phyloP scores from a whole-genome alignment of 2,797 vertebrate genomes.

The Micromesistius poutassou region DNA sequence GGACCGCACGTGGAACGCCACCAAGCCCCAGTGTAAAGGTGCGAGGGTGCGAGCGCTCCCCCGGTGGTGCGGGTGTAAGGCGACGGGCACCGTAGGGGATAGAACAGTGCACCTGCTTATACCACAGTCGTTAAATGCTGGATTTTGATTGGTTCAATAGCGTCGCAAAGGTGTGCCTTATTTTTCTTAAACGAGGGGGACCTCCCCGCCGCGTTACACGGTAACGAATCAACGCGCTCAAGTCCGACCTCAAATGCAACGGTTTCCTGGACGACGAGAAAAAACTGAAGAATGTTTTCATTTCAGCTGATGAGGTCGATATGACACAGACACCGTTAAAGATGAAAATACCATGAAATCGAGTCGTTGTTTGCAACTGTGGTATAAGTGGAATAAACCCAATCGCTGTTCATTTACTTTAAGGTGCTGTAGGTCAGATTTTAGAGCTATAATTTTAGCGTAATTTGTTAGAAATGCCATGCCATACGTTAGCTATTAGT shows the following conservation, averaged over 20 bases:
- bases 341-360: background rate
- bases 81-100: background rate
- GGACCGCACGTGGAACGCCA: conserved; percentile 93
- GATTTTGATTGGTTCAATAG: background rate
- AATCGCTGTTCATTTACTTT: too few species aligned
- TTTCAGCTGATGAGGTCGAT: background rate
- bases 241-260: background rate
- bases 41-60: background rate
- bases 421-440: too few species aligned
- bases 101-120: background rate
- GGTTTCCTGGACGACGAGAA: background rate
- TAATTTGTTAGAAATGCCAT: background rate
- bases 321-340: background rate
- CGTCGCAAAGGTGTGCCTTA: background rate
- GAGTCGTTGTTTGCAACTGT: background rate
- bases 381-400: background rate
- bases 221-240: background rate
- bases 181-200: background rate
- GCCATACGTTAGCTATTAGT: background rate
- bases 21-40: conserved; percentile 94
- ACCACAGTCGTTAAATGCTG: background rate
- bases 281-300: background rate
- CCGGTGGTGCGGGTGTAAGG: background rate
- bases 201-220: background rate
- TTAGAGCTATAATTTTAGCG: too few species aligned